These are phyloP conservation scores for Apostichopus japonicus DNA, from an alignment of 35 echinoderm and acorn worm genomes.

Conservation along the genomic window DNA sequence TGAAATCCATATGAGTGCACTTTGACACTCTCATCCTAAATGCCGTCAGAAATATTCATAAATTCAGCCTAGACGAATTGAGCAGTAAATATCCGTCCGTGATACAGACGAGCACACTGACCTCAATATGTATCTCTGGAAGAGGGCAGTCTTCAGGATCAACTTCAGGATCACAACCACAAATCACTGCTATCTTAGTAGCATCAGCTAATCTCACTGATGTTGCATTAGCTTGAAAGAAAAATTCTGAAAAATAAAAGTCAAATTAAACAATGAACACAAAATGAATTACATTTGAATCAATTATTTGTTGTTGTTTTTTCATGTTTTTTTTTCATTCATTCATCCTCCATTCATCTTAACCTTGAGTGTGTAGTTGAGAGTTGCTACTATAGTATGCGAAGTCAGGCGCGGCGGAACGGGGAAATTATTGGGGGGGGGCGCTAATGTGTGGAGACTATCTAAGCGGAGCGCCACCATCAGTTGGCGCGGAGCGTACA, in stretches of 20 bases:
- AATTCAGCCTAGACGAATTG: too few relatives aligned
- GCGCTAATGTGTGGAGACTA: too few relatives aligned
- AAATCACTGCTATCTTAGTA: neutral
- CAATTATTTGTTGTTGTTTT: neutral
- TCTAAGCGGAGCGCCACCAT: too few relatives aligned
- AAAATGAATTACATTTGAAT: neutral
- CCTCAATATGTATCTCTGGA: neutral
- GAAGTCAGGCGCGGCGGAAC: too few relatives aligned
- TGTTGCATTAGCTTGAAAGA: conserved; percentile 10
- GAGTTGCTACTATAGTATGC: too few relatives aligned
- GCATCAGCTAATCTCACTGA: conserved; percentile 10
- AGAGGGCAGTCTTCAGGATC: conserved; percentile 41
- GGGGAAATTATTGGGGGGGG: too few relatives aligned
- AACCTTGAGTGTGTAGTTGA: too few relatives aligned
- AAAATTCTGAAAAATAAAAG: conserved; percentile 38
- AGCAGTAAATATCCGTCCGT: too few relatives aligned
- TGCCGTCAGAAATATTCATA: too few relatives aligned
- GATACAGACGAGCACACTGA: neutral
- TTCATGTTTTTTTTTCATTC: neutral
- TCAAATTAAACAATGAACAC: neutral
- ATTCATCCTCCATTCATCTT: too few relatives aligned
- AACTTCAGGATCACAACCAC: conserved; percentile 26
- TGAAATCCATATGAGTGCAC: neutral
- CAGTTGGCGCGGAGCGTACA: too few relatives aligned
- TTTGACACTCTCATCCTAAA: too few relatives aligned